These are phyloP conservation scores for Bruchidius siliquastri DNA, from an alignment of 2,888 invertebrate genomes.

Conservation along the genomic window DNA sequence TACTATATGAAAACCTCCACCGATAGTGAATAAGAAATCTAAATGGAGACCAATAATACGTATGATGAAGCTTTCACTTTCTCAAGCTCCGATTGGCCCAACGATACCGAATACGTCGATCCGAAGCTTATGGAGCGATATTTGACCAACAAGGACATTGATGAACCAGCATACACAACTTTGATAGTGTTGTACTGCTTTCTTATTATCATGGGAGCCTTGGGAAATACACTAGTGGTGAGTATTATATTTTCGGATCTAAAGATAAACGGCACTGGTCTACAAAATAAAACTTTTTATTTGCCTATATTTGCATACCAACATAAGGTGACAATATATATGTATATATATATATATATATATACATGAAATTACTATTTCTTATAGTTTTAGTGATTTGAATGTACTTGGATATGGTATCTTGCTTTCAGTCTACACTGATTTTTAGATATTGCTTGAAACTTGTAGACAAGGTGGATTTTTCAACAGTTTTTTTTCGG, in stretches of 20 bases:
- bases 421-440: too few species aligned
- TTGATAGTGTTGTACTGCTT: constrained; percentile 68
- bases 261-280: too few species aligned
- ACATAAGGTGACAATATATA: too few species aligned
- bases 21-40: background rate
- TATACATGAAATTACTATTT: too few species aligned
- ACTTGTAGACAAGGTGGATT: too few species aligned
- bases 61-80: background rate
- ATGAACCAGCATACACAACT: constrained; percentile 62
- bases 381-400: too few species aligned
- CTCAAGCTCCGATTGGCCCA: background rate
- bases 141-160: constrained; percentile 65
- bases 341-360: too few species aligned
- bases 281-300: too few species aligned
- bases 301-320: too few species aligned
- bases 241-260: constrained; percentile 24
- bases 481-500: too few species aligned
- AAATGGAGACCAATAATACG: background rate
- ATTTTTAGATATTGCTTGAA: too few species aligned
- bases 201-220: constrained; percentile 74
- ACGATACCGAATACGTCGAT: constrained; percentile 43
- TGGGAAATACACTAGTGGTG: constrained; percentile 84
- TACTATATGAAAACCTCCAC: background rate
- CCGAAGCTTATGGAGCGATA: constrained; percentile 56
- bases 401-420: too few species aligned